Percentiles rank a stretch among this genome's conserved stretches.
These are phyloP conservation scores for Hipparchia semele DNA, from an alignment of 2,888 invertebrate species.

Conservation along the genomic window DNA sequence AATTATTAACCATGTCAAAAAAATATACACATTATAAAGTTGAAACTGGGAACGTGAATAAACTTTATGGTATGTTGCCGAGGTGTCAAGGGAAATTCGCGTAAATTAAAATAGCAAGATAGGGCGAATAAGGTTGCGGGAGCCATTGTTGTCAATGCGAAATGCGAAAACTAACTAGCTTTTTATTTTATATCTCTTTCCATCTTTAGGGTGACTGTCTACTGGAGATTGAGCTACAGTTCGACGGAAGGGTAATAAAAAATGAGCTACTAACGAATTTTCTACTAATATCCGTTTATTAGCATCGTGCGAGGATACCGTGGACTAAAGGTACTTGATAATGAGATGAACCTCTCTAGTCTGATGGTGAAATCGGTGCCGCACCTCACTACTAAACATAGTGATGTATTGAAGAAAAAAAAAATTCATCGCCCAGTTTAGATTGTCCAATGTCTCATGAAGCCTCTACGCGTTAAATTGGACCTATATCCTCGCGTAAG, in stretches of 20 bases:
- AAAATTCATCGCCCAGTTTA: too few relatives aligned
- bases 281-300: too few relatives aligned
- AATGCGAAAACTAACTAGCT: slow-evolving; percentile 72
- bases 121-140: slow-evolving; percentile 72
- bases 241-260: neutral
- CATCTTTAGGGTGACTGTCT: slow-evolving; percentile 18
- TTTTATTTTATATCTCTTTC: slow-evolving; percentile 45
- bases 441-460: too few relatives aligned
- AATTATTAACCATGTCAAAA: slow-evolving; percentile 23
- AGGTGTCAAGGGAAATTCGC: slow-evolving; percentile 84
- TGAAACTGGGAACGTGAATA: slow-evolving; percentile 43
- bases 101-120: slow-evolving; percentile 84
- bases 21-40: slow-evolving; percentile 22
- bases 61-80: slow-evolving; percentile 63
- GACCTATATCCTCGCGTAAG: too few relatives aligned
- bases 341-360: too few relatives aligned
- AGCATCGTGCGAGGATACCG: too few relatives aligned
- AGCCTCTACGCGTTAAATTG: too few relatives aligned
- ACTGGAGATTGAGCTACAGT: neutral
- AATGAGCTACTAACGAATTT: too few relatives aligned
- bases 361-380: too few relatives aligned
- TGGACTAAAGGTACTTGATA: too few relatives aligned
- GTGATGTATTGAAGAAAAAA: too few relatives aligned
- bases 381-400: too few relatives aligned
- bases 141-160: slow-evolving; percentile 67